These are phyloP conservation scores for Mythimna loreyi DNA, from an alignment of 2,888 invertebrate genomes.

Conservation along the genomic window DNA sequence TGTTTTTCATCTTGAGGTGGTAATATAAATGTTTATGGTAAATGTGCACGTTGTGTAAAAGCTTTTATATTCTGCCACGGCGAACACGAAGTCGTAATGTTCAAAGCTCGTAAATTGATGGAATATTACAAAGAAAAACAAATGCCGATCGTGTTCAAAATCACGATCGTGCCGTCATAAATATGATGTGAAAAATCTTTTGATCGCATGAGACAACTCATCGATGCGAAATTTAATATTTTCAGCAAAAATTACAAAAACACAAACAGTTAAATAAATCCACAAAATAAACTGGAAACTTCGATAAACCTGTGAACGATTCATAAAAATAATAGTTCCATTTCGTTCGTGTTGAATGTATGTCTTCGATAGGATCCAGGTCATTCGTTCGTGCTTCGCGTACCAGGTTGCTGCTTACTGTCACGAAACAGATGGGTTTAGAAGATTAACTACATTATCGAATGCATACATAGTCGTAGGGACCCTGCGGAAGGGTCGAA, in stretches of 20 bases:
- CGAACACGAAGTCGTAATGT: not conserved
- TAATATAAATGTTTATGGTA: not conserved
- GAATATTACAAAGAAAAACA: not conserved
- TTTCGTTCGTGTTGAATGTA: conserved; percentile 1
- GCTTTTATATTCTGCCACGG: not conserved
- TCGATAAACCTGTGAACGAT: not conserved
- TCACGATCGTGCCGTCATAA: too few species aligned
- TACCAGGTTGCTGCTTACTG: conserved; percentile 20
- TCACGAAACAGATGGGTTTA: not conserved
- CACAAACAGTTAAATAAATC: not conserved
- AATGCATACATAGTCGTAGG: too few species aligned
- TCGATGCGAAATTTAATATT: not conserved
- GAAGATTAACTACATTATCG: not conserved
- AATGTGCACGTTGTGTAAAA: not conserved
- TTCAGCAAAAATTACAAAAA: not conserved
- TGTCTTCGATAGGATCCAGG: conserved; percentile 6
- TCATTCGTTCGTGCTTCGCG: conserved; percentile 4
- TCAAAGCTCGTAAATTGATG: not conserved
- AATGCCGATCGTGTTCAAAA: not conserved
- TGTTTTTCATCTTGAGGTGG: not conserved
- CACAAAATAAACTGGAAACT: not conserved
- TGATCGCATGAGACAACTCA: not conserved
- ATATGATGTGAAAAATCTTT: not conserved
- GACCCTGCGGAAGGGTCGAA: too few species aligned
- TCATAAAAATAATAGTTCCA: not conserved